These are phyloP conservation scores for Eulithis testata DNA, from an alignment of 2,888 invertebrate genomes.

Conservation along the genomic window DNA sequence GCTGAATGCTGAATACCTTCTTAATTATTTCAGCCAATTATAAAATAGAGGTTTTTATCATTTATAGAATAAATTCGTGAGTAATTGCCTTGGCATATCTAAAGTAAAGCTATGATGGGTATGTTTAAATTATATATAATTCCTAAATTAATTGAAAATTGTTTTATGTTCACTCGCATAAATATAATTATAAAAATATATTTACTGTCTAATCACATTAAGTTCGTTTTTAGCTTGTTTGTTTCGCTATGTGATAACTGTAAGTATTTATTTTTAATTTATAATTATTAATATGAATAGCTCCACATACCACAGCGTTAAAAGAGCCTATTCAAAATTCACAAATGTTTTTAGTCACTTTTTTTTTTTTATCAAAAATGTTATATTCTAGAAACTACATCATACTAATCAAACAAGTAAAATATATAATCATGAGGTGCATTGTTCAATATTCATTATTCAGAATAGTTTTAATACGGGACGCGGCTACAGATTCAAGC, in stretches of 20 bases:
- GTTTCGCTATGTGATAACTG: not conserved
- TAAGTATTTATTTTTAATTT: too few species aligned
- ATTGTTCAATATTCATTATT: not conserved
- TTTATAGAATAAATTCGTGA: slow-evolving; percentile 25
- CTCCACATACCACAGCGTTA: too few species aligned
- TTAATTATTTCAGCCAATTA: slow-evolving; percentile 11
- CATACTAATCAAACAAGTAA: too few species aligned
- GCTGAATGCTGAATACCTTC: slow-evolving; percentile 1
- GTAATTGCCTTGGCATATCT: slow-evolving; percentile 54
- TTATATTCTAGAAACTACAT: too few species aligned
- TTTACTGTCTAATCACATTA: not conserved
- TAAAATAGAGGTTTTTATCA: not conserved
- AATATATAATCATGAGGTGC: too few species aligned
- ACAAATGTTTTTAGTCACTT: too few species aligned
- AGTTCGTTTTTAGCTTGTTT: not conserved
- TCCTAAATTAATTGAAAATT: slow-evolving; percentile 44
- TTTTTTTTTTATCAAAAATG: too few species aligned
- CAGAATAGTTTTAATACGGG: not conserved
- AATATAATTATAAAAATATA: not conserved
- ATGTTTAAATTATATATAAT: slow-evolving; percentile 19
- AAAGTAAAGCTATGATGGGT: slow-evolving; percentile 40
- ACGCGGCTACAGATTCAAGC: not conserved
- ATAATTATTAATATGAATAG: too few species aligned
- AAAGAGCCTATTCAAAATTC: too few species aligned
- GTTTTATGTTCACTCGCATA: slow-evolving; percentile 26